Base-by-base conservation (phyloP, 2,113 vertebrate species). In the pig (Sus scrofa) region DNA sequence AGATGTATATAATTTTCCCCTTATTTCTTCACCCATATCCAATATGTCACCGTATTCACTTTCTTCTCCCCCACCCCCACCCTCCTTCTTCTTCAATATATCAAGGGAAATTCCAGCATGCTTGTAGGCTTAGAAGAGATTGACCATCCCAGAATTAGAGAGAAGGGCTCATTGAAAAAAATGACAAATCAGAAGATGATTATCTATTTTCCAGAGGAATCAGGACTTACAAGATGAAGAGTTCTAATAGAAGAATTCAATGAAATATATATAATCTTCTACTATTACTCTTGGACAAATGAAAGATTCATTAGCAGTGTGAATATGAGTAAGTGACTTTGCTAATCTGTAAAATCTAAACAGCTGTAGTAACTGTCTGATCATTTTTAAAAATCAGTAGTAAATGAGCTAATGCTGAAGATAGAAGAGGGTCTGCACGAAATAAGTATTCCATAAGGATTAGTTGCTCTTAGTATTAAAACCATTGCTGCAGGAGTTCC, bases 221-320 rank as follows among this genome's bases (percentile, higher is more conserved):
- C 50, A 44, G 60, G 13, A 73, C 8, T 44, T 32, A 11, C 0
- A 3, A 15, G 15, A 26, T 52, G 20, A 34, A 73, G 32, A 26
- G 1, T 83, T 77, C 60, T 26, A 56, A 2, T 0, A 20, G 20
- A 54, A 63, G 50, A 37, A 15, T n/a, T 34, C 39, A 63, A 1
- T 26, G 15, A 52, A 16, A n/a, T n/a, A n/a, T n/a, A 22, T 7
- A 5, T 2, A 6, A 52, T 7, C 22, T 78, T 6, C 20, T 20
- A 2, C 4, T 6, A 5, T 26, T 9, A 11, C 7, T 30, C 7
- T 5, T 13, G 2, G 54, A 22, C 3, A n/a, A n/a, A 24, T 6
- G 15, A 15, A 63, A 32, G 32, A 8, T 22, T 22, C 1, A 27
- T 0, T n/a, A 18, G 15, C 14, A 50, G 27, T 39, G 71, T 44